Conservation (phyloP, 2,797 vertebrate species). For the Lepus oiostolus region DNA sequence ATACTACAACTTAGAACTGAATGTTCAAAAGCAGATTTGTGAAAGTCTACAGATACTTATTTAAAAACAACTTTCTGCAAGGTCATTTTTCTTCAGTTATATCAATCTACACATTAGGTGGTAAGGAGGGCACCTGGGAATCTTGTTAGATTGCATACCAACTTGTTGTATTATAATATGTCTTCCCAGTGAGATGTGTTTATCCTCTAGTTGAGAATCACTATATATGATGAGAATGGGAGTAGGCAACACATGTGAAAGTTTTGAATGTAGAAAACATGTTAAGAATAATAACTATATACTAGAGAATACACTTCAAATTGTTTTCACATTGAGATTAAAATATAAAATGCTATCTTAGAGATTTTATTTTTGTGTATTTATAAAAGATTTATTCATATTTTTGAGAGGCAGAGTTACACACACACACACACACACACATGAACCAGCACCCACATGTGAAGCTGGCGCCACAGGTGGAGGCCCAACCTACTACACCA, state of each 20-base stretch:
- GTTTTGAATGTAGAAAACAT: background rate
- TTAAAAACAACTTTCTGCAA: constrained; percentile 12
- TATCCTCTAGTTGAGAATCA: background rate
- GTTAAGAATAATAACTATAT: constrained; percentile 26
- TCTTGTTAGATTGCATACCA: background rate
- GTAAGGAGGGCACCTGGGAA: background rate
- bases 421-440: no score
- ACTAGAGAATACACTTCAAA: constrained; percentile 82
- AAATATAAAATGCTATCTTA: constrained; percentile 82
- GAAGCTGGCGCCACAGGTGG: no score
- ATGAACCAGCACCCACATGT: no score
- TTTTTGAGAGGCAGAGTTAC: no score
- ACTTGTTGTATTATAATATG: background rate
- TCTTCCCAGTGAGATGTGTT: background rate
- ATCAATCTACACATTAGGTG: background rate
- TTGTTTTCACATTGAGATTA: constrained; percentile 75
- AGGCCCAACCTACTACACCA: no score
- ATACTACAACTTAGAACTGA: background rate
- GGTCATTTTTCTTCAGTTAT: constrained; percentile 55
- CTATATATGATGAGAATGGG: background rate
- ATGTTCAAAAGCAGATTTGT: constrained; percentile 12
- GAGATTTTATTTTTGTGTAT: background rate
- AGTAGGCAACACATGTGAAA: background rate
- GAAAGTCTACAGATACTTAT: background rate
- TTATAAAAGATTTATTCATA: background rate